Percentiles rank a stretch among this genome's conserved stretches.
Conservation (phyloP, 2,113 vertebrate genomes). For the Marmota monax region DNA sequence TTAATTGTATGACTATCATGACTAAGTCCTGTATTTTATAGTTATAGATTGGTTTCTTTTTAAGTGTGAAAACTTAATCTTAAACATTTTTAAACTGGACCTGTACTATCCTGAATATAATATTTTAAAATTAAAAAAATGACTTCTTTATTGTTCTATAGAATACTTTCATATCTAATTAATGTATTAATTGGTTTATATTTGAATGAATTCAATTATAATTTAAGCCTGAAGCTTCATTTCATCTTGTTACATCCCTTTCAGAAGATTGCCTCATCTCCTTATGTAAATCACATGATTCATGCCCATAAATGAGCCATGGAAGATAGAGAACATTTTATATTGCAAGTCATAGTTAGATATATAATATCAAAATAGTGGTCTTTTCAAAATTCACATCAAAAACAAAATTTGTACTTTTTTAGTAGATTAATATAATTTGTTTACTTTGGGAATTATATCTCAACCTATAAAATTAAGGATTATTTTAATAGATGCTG, state of each 20-base stretch:
- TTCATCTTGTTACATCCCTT: conserved; percentile 42
- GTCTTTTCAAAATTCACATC: conserved; percentile 20
- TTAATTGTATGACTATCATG: conserved; percentile 71
- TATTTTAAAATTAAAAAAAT: conserved; percentile 86
- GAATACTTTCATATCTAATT: conserved; percentile 62
- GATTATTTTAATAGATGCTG: not conserved
- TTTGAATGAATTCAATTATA: conserved; percentile 22
- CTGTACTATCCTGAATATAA: conserved; percentile 83
- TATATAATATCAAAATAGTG: not conserved
- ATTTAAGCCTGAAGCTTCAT: conserved; percentile 14
- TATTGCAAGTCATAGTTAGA: not conserved
- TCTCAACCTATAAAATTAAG: not conserved
- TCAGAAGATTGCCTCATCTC: conserved; percentile 24
- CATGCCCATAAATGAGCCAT: not conserved
- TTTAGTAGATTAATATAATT: conserved; percentile 39
- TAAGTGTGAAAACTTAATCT: conserved; percentile 80
- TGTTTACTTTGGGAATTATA: conserved; percentile 6
- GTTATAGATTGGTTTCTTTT: conserved; percentile 70
- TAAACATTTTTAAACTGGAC: conserved; percentile 85
- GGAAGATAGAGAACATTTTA: not conserved
- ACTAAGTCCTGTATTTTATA: conserved; percentile 78
- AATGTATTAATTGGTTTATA: conserved; percentile 40
- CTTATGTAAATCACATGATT: not conserved
- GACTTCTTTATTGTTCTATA: conserved; percentile 82
- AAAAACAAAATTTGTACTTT: not conserved